Conservation (phyloP, 1,140 invertebrate species). For the Tachypleus tridentatus region DNA sequence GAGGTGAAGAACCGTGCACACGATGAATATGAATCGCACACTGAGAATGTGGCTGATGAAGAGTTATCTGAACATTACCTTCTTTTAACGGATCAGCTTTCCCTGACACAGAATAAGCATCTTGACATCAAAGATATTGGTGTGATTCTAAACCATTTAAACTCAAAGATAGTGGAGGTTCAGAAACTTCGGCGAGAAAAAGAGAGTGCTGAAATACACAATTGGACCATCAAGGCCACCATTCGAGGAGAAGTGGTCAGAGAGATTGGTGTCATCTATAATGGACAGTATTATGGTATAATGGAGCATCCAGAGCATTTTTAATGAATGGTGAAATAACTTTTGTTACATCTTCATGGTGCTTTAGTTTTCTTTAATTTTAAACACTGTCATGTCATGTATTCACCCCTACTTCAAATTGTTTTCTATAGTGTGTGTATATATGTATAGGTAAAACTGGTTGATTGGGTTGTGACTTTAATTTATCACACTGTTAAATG, state of each 20-base stretch:
- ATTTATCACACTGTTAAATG: too few relatives aligned
- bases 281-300: slow-evolving; percentile 88
- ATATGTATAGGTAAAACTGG: too few relatives aligned
- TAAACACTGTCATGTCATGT: too few relatives aligned
- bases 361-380: too few relatives aligned
- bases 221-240: slow-evolving; percentile 87
- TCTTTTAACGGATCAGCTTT: slow-evolving; percentile 78
- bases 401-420: too few relatives aligned
- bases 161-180: slow-evolving; percentile 84
- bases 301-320: slow-evolving; percentile 79
- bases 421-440: too few relatives aligned
- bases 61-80: slow-evolving; percentile 65
- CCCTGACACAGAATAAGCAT: slow-evolving; percentile 68
- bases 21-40: slow-evolving; percentile 80
- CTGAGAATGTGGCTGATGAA: slow-evolving; percentile 63
- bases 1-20: slow-evolving; percentile 18
- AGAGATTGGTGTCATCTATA: slow-evolving; percentile 85
- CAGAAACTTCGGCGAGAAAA: slow-evolving; percentile 77
- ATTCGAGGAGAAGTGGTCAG: slow-evolving; percentile 76
- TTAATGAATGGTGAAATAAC: slow-evolving; percentile 12
- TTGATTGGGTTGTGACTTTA: too few relatives aligned
- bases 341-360: too few relatives aligned
- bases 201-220: slow-evolving; percentile 81
- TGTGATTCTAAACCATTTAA: slow-evolving; percentile 79
- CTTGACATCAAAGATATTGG: slow-evolving; percentile 89